These are phyloP conservation scores for Gadopsis marmoratus DNA, from an alignment of 2,797 vertebrate genomes.

Conservation along the genomic window DNA sequence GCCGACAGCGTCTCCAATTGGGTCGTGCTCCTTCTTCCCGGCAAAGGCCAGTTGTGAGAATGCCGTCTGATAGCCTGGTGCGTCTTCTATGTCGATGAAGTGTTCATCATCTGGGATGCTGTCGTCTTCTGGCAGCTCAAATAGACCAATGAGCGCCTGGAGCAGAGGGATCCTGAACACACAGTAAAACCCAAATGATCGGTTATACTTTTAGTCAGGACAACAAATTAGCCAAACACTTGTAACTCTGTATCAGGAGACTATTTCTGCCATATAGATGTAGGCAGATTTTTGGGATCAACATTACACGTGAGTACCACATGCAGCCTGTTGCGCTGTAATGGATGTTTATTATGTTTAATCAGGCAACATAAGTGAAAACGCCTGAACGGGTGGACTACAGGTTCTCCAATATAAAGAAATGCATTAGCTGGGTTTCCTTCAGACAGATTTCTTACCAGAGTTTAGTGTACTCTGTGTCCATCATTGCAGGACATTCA, in stretches of 20 bases:
- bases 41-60: constrained; percentile 99
- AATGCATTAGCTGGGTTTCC: not conserved
- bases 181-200: not conserved
- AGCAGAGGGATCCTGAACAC: constrained; percentile 91
- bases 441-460: constrained; percentile 84
- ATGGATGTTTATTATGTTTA: not conserved
- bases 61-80: constrained; percentile 97
- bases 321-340: not conserved
- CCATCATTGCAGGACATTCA: constrained; percentile 98
- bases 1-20: constrained; percentile 93
- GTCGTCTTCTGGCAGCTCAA: constrained; percentile 97
- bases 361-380: too few species aligned
- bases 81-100: constrained; percentile 98
- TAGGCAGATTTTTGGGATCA: not conserved
- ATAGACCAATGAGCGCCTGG: constrained; percentile 96
- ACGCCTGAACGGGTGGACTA: too few species aligned
- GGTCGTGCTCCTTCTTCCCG: constrained; percentile 96
- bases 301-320: not conserved
- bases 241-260: not conserved
- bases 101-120: constrained; percentile 98
- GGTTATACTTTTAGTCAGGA: not conserved
- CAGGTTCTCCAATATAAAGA: too few species aligned
- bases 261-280: not conserved
- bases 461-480: constrained; percentile 97
- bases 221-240: not conserved